Percentiles rank a stretch among this genome's conserved stretches.
phyloP scores from a whole-genome alignment of 2,113 vertebrate species.

The Oncorhynchus clarkii region DNA sequence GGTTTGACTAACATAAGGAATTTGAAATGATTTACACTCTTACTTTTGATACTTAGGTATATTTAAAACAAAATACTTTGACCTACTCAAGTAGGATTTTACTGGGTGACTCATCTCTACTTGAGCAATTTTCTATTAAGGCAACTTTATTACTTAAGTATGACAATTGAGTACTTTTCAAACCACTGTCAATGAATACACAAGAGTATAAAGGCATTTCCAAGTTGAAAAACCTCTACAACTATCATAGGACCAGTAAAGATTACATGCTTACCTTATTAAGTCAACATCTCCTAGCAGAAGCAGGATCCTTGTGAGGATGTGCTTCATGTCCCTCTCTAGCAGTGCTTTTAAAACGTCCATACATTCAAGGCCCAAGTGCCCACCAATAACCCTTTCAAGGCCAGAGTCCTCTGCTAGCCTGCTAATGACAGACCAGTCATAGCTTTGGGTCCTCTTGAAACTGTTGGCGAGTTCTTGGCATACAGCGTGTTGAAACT shows the following conservation, averaged over 20 bases:
- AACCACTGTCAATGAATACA: too few relatives aligned
- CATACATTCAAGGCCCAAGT: constrained; percentile 84
- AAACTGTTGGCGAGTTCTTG: constrained; percentile 77
- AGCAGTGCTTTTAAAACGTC: constrained; percentile 83
- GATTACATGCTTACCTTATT: constrained; percentile 79
- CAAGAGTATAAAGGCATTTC: too few relatives aligned
- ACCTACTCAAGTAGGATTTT: too few relatives aligned
- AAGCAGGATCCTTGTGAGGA: constrained; percentile 79
- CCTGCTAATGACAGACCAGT: constrained; percentile 74
- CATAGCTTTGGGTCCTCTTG: constrained; percentile 77
- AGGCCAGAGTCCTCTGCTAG: constrained; percentile 73
- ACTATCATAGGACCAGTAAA: not conserved
- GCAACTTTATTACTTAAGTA: too few relatives aligned
- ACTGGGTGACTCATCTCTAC: too few relatives aligned
- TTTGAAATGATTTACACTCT: too few relatives aligned
- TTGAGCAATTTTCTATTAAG: too few relatives aligned
- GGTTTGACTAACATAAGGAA: too few relatives aligned
- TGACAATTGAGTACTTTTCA: too few relatives aligned
- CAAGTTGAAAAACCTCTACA: too few relatives aligned
- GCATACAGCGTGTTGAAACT: constrained; percentile 83
- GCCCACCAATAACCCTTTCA: constrained; percentile 84
- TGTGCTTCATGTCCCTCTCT: constrained; percentile 76
- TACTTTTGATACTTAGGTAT: too few relatives aligned
- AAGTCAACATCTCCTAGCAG: constrained; percentile 82
- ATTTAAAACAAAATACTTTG: too few relatives aligned